phyloP scores from a whole-genome alignment of 2,113 vertebrate species.

The Pardalotus punctatus region DNA sequence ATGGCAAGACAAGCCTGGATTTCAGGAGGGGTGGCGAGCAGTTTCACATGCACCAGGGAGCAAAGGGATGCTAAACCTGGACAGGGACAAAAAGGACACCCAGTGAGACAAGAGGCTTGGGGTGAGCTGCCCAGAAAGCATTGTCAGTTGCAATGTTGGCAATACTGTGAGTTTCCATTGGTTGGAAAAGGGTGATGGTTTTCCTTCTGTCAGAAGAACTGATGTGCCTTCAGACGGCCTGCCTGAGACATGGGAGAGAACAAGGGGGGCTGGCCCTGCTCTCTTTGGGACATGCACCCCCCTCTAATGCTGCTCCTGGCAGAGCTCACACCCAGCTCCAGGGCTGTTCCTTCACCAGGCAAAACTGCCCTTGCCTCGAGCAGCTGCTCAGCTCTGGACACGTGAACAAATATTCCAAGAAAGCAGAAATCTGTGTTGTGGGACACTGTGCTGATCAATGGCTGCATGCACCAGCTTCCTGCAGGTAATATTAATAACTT shows the following conservation, averaged over 20 bases:
- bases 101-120: not conserved
- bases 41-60: not conserved
- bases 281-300: not conserved
- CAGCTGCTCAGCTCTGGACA: not conserved
- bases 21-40: not conserved
- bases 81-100: not conserved
- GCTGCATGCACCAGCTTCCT: not conserved
- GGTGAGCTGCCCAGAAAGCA: not conserved
- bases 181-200: not conserved
- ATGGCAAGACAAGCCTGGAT: not conserved
- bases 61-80: not conserved
- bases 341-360: not conserved
- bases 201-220: not conserved
- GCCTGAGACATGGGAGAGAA: not conserved
- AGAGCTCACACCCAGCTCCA: not conserved
- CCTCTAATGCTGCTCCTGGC: not conserved
- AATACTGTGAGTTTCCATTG: no score
- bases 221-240: not conserved
- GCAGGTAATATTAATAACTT: not conserved
- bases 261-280: not conserved
- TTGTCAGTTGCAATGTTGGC: fast-evolving
- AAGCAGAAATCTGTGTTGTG: not conserved
- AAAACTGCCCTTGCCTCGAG: not conserved
- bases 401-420: not conserved
- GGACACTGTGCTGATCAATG: not conserved